A percentile compares a stretch with the other conserved stretches of the same genome.
phyloP scores from a whole-genome alignment of 2,113 vertebrate species.

The Channa argus region DNA sequence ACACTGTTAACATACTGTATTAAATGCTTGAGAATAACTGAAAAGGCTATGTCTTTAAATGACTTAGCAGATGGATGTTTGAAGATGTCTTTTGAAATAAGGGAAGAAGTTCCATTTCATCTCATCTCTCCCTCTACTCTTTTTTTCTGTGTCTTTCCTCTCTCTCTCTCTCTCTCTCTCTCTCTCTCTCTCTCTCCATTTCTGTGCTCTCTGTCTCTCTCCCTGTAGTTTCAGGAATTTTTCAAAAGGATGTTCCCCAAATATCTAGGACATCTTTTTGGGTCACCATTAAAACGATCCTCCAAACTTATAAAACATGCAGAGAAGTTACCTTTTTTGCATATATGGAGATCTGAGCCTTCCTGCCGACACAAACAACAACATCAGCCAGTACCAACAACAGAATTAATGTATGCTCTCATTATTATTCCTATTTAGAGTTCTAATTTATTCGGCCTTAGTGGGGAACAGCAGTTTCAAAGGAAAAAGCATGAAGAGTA shows the following conservation, averaged over 20 bases:
- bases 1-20: too few species aligned
- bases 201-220: conserved; percentile 36
- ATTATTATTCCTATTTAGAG: conserved; percentile 82
- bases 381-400: conserved; percentile 77
- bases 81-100: conserved; percentile 34
- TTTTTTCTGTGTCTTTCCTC: background rate
- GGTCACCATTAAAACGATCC: conserved; percentile 79
- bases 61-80: conserved; percentile 24
- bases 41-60: conserved; percentile 20
- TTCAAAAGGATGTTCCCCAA: conserved; percentile 76
- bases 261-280: conserved; percentile 83
- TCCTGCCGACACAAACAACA: conserved; percentile 79
- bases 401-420: conserved; percentile 81
- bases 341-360: conserved; percentile 78
- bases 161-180: conserved; percentile 21
- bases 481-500: conserved; percentile 74
- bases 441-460: conserved; percentile 82
- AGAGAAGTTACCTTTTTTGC: conserved; percentile 77
- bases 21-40: conserved; percentile 10
- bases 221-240: conserved; percentile 75
- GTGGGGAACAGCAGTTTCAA: conserved; percentile 77
- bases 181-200: conserved; percentile 13
- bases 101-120: conserved; percentile 37
- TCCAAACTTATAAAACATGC: conserved; percentile 77
- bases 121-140: conserved; percentile 11